Conservation (phyloP, 2,888 invertebrate species). For the Hymenopus coronatus region DNA sequence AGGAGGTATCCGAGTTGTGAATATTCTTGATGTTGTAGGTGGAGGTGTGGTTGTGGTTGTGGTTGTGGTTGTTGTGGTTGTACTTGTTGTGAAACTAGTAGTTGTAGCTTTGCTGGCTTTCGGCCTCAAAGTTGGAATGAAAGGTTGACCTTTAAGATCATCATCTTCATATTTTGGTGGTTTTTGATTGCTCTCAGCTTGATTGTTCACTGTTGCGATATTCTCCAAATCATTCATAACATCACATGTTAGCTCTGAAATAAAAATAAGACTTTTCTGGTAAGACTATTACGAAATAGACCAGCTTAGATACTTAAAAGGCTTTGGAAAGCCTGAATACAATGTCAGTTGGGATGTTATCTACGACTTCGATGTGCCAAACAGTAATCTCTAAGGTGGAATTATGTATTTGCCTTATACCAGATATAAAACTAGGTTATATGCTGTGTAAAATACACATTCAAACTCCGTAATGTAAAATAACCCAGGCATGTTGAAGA, state of each 20-base stretch:
- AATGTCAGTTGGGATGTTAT: too few species aligned
- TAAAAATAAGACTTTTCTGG: background rate
- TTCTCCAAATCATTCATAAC: conserved; percentile 51
- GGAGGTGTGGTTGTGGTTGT: conserved; percentile 41
- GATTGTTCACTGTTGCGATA: conserved; percentile 55
- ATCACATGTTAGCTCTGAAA: conserved; percentile 48
- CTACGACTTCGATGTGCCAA: too few species aligned
- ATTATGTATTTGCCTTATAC: too few species aligned
- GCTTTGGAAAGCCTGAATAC: too few species aligned
- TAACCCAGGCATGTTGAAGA: too few species aligned
- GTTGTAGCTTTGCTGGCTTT: background rate
- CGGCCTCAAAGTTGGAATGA: conserved; percentile 37
- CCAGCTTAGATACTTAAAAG: too few species aligned
- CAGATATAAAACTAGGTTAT: too few species aligned
- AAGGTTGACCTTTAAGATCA: conserved; percentile 35
- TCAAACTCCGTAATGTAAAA: too few species aligned
- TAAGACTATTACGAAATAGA: too few species aligned
- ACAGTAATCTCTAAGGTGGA: too few species aligned
- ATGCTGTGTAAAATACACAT: too few species aligned
- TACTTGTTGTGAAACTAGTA: background rate
- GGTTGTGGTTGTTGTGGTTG: conserved; percentile 37
- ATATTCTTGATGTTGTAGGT: conserved; percentile 45
- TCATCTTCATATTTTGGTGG: conserved; percentile 37
- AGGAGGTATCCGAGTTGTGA: conserved; percentile 42
- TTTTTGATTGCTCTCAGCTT: conserved; percentile 46